These are phyloP conservation scores for Hormaphis cornu DNA, from an alignment of 1,140 invertebrate genomes.

Conservation along the genomic window DNA sequence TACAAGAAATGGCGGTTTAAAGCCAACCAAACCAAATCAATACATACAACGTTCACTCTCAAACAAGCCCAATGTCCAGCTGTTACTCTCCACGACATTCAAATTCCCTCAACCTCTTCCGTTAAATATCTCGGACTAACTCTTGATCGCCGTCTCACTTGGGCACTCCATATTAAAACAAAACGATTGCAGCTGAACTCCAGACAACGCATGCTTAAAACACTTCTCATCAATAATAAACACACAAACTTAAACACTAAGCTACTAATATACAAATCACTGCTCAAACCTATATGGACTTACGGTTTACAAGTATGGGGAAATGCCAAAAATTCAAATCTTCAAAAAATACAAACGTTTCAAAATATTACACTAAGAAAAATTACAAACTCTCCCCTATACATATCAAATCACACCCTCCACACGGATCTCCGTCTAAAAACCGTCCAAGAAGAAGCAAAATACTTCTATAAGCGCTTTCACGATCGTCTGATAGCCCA, in stretches of 20 bases:
- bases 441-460: too few species aligned
- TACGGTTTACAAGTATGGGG: slow-evolving; percentile 41
- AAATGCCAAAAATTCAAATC: too few species aligned
- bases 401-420: slow-evolving; percentile 3
- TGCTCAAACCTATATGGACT: slow-evolving; percentile 40
- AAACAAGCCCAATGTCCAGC: background rate
- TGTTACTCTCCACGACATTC: background rate
- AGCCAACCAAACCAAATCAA: slow-evolving; percentile 37
- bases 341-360: too few species aligned
- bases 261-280: slow-evolving; percentile 38
- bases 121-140: slow-evolving; percentile 22
- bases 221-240: slow-evolving; percentile 36
- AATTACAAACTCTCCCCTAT: background rate
- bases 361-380: slow-evolving; percentile 11
- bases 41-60: background rate
- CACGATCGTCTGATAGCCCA: too few species aligned
- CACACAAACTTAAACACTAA: slow-evolving; percentile 38
- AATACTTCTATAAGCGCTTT: too few species aligned
- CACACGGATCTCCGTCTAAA: too few species aligned
- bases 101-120: background rate
- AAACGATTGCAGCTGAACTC: slow-evolving; percentile 7
- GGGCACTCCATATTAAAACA: background rate
- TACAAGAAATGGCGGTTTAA: slow-evolving; percentile 38
- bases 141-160: slow-evolving; percentile 7
- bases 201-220: slow-evolving; percentile 25